phyloP scores from a whole-genome alignment of 2,113 vertebrate genomes.

The Sorex araneus region DNA sequence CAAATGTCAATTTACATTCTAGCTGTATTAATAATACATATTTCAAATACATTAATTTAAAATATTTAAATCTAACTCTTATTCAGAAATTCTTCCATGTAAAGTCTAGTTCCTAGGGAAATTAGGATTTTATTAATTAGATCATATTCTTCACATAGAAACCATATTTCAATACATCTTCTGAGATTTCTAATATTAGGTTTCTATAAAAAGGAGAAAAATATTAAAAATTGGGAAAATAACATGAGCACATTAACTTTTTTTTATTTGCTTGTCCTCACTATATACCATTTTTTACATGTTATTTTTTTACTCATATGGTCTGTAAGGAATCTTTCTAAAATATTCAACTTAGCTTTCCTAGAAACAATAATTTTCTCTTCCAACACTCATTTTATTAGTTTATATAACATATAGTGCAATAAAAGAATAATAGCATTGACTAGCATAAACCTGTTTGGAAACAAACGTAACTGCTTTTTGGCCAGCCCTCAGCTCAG shows the following conservation, averaged over 20 bases:
- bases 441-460: slow-evolving; percentile 26
- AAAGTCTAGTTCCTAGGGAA: too few relatives aligned
- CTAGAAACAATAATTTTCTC: slow-evolving; percentile 64
- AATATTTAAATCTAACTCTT: not conserved
- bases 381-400: slow-evolving; percentile 63
- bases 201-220: not conserved
- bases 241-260: not conserved
- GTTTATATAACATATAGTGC: slow-evolving; percentile 66
- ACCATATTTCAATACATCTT: not conserved
- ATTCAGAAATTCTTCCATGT: not conserved
- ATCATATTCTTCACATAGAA: not conserved
- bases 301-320: not conserved
- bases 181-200: slow-evolving; percentile 14
- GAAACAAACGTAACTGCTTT: slow-evolving; percentile 37
- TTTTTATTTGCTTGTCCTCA: too few relatives aligned
- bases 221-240: slow-evolving; percentile 32
- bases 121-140: too few relatives aligned
- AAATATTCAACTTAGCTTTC: slow-evolving; percentile 53
- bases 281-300: too few relatives aligned
- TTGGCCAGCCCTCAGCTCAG: not conserved
- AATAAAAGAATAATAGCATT: slow-evolving; percentile 65
- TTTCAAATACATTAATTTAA: slow-evolving; percentile 26
- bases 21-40: slow-evolving; percentile 1
- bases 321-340: not conserved
- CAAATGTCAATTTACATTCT: slow-evolving; percentile 10